These are phyloP conservation scores for Promerops cafer DNA, from an alignment of 2,113 vertebrate species.

Conservation along the genomic window DNA sequence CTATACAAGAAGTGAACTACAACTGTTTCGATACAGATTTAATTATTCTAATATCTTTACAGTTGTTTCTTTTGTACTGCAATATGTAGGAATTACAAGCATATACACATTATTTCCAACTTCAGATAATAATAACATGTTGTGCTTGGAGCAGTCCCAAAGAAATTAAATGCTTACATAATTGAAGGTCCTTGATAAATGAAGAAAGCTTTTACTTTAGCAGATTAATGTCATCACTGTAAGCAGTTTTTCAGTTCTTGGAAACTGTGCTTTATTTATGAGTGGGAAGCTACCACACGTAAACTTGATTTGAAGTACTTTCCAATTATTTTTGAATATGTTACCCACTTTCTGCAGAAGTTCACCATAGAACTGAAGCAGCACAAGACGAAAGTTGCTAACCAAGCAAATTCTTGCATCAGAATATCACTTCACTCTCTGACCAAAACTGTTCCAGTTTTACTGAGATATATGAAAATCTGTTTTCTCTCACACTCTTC, in stretches of 20 bases:
- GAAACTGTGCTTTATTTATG: slow-evolving; percentile 23
- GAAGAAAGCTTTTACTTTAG: neutral
- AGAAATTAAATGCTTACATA: neutral
- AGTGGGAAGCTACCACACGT: slow-evolving; percentile 4
- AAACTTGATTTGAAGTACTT: slow-evolving; percentile 29
- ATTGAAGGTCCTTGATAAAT: neutral
- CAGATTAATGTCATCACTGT: neutral
- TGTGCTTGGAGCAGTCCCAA: slow-evolving; percentile 14
- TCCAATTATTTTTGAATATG: neutral
- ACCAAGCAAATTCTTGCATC: slow-evolving; percentile 39
- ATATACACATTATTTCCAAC: neutral
- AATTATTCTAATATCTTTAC: slow-evolving; percentile 27
- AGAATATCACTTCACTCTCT: slow-evolving; percentile 64
- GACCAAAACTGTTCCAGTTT: slow-evolving; percentile 70
- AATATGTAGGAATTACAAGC: neutral
- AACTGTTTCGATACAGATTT: slow-evolving; percentile 29
- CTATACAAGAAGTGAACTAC: slow-evolving; percentile 9
- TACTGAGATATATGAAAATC: slow-evolving; percentile 27
- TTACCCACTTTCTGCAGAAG: slow-evolving; percentile 9
- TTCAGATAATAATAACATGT: neutral
- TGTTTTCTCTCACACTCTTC: slow-evolving; percentile 13
- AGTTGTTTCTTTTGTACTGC: neutral
- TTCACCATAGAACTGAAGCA: slow-evolving; percentile 1
- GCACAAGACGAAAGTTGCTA: slow-evolving; percentile 31
- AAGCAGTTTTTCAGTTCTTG: slow-evolving; percentile 21